Conservation (phyloP, 2,113 vertebrate species). For the Psilopogon haemacephalus region DNA sequence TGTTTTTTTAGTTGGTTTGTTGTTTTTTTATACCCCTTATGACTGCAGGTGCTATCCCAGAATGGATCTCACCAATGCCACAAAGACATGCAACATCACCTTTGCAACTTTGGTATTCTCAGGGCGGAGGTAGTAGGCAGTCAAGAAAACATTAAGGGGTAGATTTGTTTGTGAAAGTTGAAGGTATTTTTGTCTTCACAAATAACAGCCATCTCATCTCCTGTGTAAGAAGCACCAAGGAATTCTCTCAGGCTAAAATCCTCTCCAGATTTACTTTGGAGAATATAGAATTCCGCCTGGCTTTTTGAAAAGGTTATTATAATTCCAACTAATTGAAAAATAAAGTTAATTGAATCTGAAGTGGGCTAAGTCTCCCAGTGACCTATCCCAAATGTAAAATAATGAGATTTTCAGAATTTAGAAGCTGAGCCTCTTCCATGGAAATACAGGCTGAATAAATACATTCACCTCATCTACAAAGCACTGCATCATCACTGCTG, state of each 20-base stretch:
- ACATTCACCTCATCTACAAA: background rate
- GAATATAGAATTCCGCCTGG: background rate
- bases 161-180: background rate
- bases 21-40: background rate
- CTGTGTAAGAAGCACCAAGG: background rate
- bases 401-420: conserved; percentile 13
- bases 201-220: background rate
- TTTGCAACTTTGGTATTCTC: background rate
- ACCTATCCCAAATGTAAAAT: conserved; percentile 13
- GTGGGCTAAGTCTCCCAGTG: background rate
- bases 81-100: background rate
- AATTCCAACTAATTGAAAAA: conserved; percentile 39
- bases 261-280: background rate
- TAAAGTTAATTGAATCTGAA: conserved; percentile 41
- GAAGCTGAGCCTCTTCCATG: background rate
- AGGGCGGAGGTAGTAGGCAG: background rate
- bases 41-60: background rate
- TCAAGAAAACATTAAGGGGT: background rate
- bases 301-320: background rate
- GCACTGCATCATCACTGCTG: background rate
- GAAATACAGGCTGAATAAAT: background rate
- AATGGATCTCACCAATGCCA: background rate
- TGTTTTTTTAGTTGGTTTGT: too few species aligned
- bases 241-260: background rate
- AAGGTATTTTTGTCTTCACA: background rate